Evolutionary conservation across 1,140 invertebrate species (phyloP), one percentile per base, ranked within the genome.

Genomic region (Euglossa dilemma): DNA sequence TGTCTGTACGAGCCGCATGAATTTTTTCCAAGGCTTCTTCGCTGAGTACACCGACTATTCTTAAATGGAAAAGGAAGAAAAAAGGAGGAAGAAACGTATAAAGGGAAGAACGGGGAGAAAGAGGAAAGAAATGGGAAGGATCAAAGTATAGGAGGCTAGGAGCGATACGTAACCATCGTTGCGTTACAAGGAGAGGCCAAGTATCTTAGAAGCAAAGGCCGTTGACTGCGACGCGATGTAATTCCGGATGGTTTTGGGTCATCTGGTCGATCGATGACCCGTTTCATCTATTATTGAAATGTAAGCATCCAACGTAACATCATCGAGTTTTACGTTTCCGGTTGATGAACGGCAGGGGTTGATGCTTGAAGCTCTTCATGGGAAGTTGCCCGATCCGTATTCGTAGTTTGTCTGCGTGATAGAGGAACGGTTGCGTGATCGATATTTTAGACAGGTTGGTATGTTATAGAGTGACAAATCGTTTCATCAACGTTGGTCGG

Each of bases 211-310:
- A 11, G 11, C 52, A 61, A 59, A 73, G 77, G 70, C 52, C 70
- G 70, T 84, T 84, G 78, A 61, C 78, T 80, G 70, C 56, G 63
- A 50, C 70, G 20, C 18, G 9, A 28, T 14, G 61, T 47, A 56
- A 73, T 80, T 64, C 54, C 75, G 74, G 50, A 54, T 84, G 72
- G 61, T 84, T 80, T 72, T 61, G 52, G 82, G 83, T 87, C 78
- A 85, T 85, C 56, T 72, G 67, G 45, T n/a, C 77, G 85, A 88
- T 88, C 82, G 87, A 88, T 88, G 63, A 45, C 45, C 63, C 57
- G 73, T 80, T 80, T 87, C 87, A 79, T 78, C 52, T 81, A 81
- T 87, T 87, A 85, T 81, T 87, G 73, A 85, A 73, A 77, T 59
- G 52, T 71, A 57, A 77, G 70, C 70, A 72, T 28, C 47, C 36